phyloP scores from a whole-genome alignment of 2,797 vertebrate genomes.

The Melanotaenia parkinsoni region DNA sequence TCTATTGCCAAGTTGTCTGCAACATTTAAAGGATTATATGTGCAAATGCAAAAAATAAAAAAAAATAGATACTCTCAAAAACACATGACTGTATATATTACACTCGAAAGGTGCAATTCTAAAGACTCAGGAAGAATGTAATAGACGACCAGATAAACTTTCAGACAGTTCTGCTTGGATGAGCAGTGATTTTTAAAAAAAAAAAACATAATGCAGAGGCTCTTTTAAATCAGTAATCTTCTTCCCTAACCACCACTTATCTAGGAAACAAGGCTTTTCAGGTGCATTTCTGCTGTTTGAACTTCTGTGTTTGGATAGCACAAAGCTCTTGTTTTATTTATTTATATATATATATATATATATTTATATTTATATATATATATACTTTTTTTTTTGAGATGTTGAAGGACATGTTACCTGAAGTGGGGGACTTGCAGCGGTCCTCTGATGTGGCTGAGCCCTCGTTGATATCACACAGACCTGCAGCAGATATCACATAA shows the following conservation, averaged over 20 bases:
- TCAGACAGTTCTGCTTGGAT: slow-evolving; percentile 31
- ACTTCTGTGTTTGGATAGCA: slow-evolving; percentile 1
- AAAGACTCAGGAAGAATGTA: slow-evolving; percentile 30
- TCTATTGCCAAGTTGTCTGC: slow-evolving; percentile 34
- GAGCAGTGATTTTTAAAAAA: slow-evolving; percentile 32
- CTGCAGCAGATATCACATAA: slow-evolving; percentile 76
- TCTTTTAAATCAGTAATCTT: slow-evolving; percentile 34
- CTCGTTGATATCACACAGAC: slow-evolving; percentile 97
- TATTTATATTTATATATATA: too few species aligned
- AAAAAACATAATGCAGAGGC: slow-evolving; percentile 23
- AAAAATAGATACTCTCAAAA: slow-evolving; percentile 13
- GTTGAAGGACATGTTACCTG: slow-evolving; percentile 88
- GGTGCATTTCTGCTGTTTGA: slow-evolving; percentile 17
- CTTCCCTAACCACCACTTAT: neutral
- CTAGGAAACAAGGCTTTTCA: neutral
- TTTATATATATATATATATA: too few species aligned
- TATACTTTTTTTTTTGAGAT: slow-evolving; percentile 18
- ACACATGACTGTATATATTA: slow-evolving; percentile 17
- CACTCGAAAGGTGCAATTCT: slow-evolving; percentile 42
- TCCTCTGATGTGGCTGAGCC: slow-evolving; percentile 92
- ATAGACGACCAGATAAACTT: slow-evolving; percentile 35
- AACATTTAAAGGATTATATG: slow-evolving; percentile 35
- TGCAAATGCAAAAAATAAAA: slow-evolving; percentile 6
- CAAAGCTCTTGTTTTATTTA: slow-evolving; percentile 17
- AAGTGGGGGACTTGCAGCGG: slow-evolving; percentile 98